A percentile compares a stretch with the other conserved stretches of the same genome.
Conservation (phyloP, 1,140 invertebrate species). For the Platorchestia sp. region DNA sequence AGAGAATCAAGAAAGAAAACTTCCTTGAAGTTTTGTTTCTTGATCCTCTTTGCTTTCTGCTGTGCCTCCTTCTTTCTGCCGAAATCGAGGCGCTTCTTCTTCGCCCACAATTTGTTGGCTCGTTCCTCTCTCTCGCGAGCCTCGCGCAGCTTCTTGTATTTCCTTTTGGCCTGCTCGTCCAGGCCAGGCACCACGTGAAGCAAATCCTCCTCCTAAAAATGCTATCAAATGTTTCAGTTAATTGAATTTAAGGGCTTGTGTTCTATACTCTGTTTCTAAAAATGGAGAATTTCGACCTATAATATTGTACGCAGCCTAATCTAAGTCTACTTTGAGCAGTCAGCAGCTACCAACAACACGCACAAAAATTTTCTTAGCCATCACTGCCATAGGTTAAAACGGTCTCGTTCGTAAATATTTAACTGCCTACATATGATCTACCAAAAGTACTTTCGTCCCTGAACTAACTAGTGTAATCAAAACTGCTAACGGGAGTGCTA, state of each 20-base stretch:
- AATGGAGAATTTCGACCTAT: too few species aligned
- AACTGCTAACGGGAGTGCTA: too few species aligned
- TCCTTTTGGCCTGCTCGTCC: not conserved
- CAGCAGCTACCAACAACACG: too few species aligned
- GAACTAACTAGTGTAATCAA: too few species aligned
- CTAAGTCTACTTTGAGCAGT: too few species aligned
- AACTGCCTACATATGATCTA: too few species aligned
- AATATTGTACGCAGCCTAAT: too few species aligned
- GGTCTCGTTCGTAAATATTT: too few species aligned
- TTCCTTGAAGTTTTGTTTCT: constrained; percentile 25
- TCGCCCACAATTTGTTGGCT: not conserved
- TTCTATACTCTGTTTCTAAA: not conserved
- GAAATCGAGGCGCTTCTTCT: constrained; percentile 3
- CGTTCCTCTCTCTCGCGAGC: not conserved
- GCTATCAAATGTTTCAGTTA: not conserved
- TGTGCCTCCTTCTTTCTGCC: not conserved
- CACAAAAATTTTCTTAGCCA: too few species aligned
- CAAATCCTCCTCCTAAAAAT: constrained; percentile 24
- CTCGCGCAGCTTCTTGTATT: not conserved
- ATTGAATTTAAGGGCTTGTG: not conserved
- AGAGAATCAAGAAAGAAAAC: too few species aligned
- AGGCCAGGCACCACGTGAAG: not conserved
- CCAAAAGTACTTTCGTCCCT: too few species aligned
- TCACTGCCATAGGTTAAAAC: too few species aligned
- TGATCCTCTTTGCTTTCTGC: not conserved